Evolutionary conservation across 2,113 vertebrate genomes (phyloP).

Genomic region (Abramis brama): DNA sequence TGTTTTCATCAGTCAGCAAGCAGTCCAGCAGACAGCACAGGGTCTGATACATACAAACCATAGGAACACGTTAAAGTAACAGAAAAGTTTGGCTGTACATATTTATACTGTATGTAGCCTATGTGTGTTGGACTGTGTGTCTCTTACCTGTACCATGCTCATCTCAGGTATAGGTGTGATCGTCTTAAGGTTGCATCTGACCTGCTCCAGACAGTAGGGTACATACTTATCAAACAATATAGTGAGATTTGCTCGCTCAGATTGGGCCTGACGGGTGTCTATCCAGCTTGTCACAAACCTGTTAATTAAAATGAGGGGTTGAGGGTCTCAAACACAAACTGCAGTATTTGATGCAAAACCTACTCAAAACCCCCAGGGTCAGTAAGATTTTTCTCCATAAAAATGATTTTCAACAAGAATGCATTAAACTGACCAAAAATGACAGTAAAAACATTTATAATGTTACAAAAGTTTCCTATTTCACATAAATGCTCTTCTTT

Average conservation of each 20-base stretch:
- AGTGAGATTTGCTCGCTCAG: conserved; percentile 77
- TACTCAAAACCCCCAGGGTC: not conserved
- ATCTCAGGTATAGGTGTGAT: conserved; percentile 80
- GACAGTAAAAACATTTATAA: not conserved
- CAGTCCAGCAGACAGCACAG: conserved; percentile 82
- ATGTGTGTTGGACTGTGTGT: conserved; percentile 5
- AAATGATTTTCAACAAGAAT: not conserved
- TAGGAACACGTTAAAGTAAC: not conserved
- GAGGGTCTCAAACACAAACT: not conserved
- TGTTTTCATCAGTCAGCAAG: conserved; percentile 79
- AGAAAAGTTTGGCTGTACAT: not conserved
- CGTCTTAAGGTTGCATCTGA: conserved; percentile 78
- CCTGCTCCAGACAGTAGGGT: conserved; percentile 79
- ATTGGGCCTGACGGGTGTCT: conserved; percentile 75
- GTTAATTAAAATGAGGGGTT: conserved; percentile 2
- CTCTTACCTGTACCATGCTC: conserved; percentile 76
- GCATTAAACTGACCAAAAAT: not conserved
- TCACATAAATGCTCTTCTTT: too few relatives aligned
- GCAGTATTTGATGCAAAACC: not conserved
- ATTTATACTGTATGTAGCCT: not conserved
- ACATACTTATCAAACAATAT: conserved; percentile 80
- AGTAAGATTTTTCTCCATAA: not conserved
- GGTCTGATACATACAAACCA: conserved; percentile 64
- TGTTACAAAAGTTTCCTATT: not conserved
- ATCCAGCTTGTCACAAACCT: conserved; percentile 78